Conservation (phyloP, 2,113 vertebrate species). For the Nothocercus nigrocapillus region DNA sequence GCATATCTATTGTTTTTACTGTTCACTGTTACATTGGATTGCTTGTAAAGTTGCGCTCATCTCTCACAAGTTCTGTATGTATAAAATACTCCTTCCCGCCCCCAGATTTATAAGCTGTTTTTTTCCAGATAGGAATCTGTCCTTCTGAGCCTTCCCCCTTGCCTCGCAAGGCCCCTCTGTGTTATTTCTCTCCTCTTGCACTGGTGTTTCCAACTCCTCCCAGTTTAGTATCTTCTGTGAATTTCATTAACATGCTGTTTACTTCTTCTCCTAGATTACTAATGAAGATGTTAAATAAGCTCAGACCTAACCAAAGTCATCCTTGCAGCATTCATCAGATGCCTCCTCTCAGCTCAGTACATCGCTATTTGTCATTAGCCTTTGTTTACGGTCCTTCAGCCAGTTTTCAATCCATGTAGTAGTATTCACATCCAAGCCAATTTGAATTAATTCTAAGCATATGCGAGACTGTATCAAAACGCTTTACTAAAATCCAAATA, state of each 20-base stretch:
- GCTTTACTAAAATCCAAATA: conserved; percentile 63
- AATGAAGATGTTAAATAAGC: conserved; percentile 68
- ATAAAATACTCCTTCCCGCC: too few relatives aligned
- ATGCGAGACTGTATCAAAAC: conserved; percentile 34
- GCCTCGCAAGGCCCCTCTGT: background rate
- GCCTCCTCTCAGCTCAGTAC: conserved; percentile 18
- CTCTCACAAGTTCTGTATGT: background rate
- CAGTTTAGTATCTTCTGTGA: conserved; percentile 26
- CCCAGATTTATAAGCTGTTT: background rate
- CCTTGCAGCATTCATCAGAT: background rate
- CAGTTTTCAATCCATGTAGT: conserved; percentile 33
- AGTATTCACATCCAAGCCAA: conserved; percentile 34
- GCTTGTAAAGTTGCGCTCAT: background rate
- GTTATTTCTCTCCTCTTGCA: background rate
- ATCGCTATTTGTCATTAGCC: conserved; percentile 53
- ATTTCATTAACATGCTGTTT: conserved; percentile 38
- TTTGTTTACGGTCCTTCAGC: conserved; percentile 61
- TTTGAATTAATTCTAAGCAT: conserved; percentile 59
- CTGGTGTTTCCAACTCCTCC: conserved; percentile 39
- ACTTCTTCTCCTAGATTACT: conserved; percentile 43
- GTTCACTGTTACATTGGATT: background rate
- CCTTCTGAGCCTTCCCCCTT: background rate
- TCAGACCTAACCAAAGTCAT: conserved; percentile 22
- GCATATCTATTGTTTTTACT: background rate
- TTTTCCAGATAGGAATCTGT: background rate